Conservation (phyloP, 2,888 invertebrate species). For the Ichneumoninae sp. region DNA sequence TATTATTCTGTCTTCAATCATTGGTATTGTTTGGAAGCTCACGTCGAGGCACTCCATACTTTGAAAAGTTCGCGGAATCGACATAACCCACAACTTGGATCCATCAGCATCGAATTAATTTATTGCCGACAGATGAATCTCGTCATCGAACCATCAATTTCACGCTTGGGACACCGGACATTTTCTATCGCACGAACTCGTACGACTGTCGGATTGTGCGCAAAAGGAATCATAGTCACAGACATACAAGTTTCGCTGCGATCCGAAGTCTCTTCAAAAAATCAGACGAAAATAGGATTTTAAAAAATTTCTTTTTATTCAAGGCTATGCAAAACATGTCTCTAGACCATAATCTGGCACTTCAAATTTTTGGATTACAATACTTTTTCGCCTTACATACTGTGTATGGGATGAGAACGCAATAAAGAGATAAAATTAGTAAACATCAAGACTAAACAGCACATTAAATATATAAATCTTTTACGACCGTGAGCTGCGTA, state of each 20-base stretch:
- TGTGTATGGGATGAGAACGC: too few species aligned
- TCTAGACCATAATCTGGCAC: too few species aligned
- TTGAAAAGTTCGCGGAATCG: neutral
- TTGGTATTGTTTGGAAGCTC: neutral
- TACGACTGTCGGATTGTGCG: neutral
- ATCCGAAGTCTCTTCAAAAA: too few species aligned
- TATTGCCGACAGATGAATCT: neutral
- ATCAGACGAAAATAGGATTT: too few species aligned
- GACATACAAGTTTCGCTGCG: too few species aligned
- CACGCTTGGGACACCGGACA: too few species aligned
- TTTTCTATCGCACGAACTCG: neutral
- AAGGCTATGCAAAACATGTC: too few species aligned
- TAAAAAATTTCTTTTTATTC: neutral
- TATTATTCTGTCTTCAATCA: neutral
- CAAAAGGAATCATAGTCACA: neutral
- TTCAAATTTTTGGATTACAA: neutral
- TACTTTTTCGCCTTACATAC: too few species aligned
- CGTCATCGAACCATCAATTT: neutral
- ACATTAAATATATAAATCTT: neutral
- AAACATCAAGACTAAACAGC: too few species aligned
- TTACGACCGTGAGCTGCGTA: neutral
- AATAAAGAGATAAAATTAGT: too few species aligned
- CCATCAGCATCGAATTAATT: too few species aligned
- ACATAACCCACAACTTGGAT: neutral
- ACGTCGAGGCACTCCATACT: neutral